Percentiles rank a stretch among this genome's conserved stretches.
Conservation (phyloP, 2,888 invertebrate genomes). For the Philonicus albiceps region DNA sequence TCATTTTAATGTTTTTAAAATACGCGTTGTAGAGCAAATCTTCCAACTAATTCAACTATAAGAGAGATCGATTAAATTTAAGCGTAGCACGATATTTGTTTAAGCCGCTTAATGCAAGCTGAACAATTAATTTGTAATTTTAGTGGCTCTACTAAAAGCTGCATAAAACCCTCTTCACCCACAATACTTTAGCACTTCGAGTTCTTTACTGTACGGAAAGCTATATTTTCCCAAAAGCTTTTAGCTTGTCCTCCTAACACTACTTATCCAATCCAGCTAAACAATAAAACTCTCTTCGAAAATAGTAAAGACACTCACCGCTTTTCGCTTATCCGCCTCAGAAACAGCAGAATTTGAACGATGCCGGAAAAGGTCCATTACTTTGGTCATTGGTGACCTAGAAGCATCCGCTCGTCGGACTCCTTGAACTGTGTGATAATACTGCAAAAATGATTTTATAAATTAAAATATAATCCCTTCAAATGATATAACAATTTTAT, state of each 20-base stretch:
- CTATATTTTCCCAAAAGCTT: background rate
- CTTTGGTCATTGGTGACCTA: constrained; percentile 85
- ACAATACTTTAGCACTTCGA: background rate
- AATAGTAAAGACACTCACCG: constrained; percentile 66
- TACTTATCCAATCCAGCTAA: background rate
- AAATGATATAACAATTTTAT: background rate
- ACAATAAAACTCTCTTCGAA: background rate
- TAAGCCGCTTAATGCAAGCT: too few species aligned
- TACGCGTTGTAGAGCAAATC: too few species aligned
- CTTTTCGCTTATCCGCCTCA: constrained; percentile 75
- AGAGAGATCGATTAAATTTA: too few species aligned
- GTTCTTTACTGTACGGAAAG: background rate
- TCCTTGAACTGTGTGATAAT: constrained; percentile 78
- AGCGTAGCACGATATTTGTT: too few species aligned
- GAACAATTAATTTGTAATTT: too few species aligned
- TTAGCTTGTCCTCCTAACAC: background rate
- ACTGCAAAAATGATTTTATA: constrained; percentile 63
- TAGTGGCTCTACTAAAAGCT: background rate
- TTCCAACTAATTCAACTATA: too few species aligned
- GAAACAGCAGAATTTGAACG: constrained; percentile 75
- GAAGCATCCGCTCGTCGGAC: constrained; percentile 69
- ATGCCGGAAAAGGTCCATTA: constrained; percentile 88
- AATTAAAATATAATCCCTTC: background rate
- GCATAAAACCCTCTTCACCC: background rate
- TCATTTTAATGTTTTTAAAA: too few species aligned